A percentile compares a stretch with the other conserved stretches of the same genome.
Conservation (phyloP, 30 jellyfish, hydroid and myxozoan genomes). For the Chrysaora quinquecirrha region DNA sequence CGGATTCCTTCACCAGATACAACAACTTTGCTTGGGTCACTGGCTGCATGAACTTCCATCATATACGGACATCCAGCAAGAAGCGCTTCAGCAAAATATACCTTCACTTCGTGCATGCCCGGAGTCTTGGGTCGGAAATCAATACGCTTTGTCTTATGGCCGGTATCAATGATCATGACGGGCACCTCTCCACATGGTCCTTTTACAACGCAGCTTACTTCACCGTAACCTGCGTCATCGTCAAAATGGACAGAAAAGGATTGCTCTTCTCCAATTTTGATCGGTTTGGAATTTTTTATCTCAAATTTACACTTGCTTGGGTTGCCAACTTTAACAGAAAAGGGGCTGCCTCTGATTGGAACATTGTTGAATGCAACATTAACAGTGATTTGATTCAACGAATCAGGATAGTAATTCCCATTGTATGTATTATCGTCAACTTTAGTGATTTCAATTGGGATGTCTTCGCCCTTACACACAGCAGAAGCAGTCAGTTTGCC, state of each 20-base stretch:
- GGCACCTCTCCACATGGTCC: conserved; percentile 96
- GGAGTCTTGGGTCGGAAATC: conserved; percentile 77
- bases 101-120: conserved; percentile 84
- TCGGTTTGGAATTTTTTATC: conserved; percentile 14
- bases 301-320: conserved; percentile 70
- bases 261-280: conserved; percentile 43
- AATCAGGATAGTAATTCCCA: conserved; percentile 73
- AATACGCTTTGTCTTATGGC: conserved; percentile 53
- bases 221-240: conserved; percentile 92
- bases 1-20: conserved; percentile 84
- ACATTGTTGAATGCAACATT: conserved; percentile 68
- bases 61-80: conserved; percentile 90
- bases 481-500: conserved; percentile 79
- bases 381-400: conserved; percentile 55
- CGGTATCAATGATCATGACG: conserved; percentile 51
- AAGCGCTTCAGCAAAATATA: conserved; percentile 79
- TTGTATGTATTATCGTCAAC: conserved; percentile 60
- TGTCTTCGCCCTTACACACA: conserved; percentile 49
- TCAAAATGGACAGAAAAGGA: conserved; percentile 59
- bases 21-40: conserved; percentile 69
- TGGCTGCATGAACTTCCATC: conserved; percentile 70
- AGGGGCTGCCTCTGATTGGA: conserved; percentile 93
- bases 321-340: conserved; percentile 76
- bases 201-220: conserved; percentile 65
- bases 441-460: conserved; percentile 65